Evolutionary conservation across 1,140 invertebrate species (phyloP).

Genomic region (Holcopasites calliopsidis): DNA sequence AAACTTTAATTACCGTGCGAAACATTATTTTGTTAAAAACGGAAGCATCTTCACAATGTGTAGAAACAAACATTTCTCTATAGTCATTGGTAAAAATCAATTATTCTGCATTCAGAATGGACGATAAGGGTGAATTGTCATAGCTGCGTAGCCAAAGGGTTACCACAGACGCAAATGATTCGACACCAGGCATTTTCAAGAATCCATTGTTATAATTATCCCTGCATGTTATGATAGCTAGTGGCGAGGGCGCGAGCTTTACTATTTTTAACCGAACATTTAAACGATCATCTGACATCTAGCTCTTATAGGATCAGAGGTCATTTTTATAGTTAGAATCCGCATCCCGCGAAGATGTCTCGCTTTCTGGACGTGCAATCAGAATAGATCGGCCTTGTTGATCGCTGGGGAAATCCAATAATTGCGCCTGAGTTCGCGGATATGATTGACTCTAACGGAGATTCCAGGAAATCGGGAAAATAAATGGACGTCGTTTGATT

Average conservation of each 20-base stretch:
- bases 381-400: slow-evolving; percentile 33
- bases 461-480: slow-evolving; percentile 3
- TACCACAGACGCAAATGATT: too few species aligned
- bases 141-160: too few species aligned
- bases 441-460: not conserved
- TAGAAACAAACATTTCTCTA: too few species aligned
- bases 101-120: too few species aligned
- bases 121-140: too few species aligned
- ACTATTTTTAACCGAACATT: slow-evolving; percentile 39
- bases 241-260: not conserved
- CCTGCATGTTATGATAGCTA: not conserved
- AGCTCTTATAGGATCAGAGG: slow-evolving; percentile 11
- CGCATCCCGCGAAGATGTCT: not conserved
- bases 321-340: slow-evolving; percentile 35
- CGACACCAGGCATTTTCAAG: too few species aligned
- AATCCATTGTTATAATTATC: slow-evolving; percentile 29
- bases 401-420: slow-evolving; percentile 6
- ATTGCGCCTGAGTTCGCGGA: not conserved
- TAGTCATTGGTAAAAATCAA: too few species aligned
- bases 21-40: too few species aligned
- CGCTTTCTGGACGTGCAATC: slow-evolving; percentile 18
- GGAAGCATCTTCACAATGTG: too few species aligned
- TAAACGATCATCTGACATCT: slow-evolving; percentile 31
- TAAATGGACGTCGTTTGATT: not conserved
- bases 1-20: too few species aligned